These are phyloP conservation scores for Cydia fagiglandana DNA, from an alignment of 1,140 invertebrate genomes.

Conservation along the genomic window DNA sequence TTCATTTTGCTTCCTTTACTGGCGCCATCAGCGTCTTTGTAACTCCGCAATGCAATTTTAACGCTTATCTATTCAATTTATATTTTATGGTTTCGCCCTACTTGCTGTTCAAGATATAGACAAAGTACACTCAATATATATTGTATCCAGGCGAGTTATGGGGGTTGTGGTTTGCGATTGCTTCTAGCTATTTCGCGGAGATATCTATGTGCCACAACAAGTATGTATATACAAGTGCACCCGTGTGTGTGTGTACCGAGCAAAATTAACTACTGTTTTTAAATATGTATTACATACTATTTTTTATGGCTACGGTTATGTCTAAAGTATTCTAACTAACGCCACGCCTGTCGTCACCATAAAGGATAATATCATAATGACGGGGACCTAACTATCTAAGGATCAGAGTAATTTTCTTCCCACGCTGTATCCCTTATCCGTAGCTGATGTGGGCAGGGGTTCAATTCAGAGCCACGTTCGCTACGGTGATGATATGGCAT, in stretches of 20 bases:
- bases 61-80: slow-evolving; percentile 68
- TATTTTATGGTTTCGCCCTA: slow-evolving; percentile 65
- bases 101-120: slow-evolving; percentile 49
- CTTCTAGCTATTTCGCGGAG: slow-evolving; percentile 35
- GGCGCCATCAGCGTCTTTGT: slow-evolving; percentile 36
- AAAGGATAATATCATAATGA: background rate
- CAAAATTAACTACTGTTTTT: too few relatives aligned
- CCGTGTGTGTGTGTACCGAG: too few relatives aligned
- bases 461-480: background rate
- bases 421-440: slow-evolving; percentile 8
- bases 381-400: background rate
- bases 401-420: background rate
- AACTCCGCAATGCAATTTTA: slow-evolving; percentile 49
- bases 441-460: background rate
- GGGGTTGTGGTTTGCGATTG: slow-evolving; percentile 9
- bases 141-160: slow-evolving; percentile 27
- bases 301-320: too few relatives aligned
- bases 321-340: too few relatives aligned
- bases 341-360: background rate
- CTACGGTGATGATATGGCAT: background rate
- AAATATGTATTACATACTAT: too few relatives aligned
- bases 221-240: background rate
- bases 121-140: slow-evolving; percentile 38
- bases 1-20: slow-evolving; percentile 43
- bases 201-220: slow-evolving; percentile 38